phyloP scores from a whole-genome alignment of 1,140 invertebrate species.

The Bombyx mandarina region DNA sequence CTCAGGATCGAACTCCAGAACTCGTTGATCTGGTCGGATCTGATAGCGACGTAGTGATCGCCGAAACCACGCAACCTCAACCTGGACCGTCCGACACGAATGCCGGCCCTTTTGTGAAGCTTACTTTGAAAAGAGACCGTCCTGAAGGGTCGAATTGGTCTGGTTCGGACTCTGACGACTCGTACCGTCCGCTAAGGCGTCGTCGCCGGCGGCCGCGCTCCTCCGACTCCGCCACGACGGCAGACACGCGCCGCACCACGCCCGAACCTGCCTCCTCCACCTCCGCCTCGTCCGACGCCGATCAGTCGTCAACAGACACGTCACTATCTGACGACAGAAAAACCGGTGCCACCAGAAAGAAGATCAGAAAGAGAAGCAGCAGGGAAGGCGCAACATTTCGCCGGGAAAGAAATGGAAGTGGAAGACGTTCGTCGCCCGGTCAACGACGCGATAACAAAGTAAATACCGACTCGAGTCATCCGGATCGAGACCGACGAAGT shows the following conservation, averaged over 20 bases:
- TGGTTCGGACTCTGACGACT: constrained; percentile 31
- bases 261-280: constrained; percentile 15
- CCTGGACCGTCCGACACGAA: constrained; percentile 16
- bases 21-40: constrained; percentile 71
- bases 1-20: constrained; percentile 72
- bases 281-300: constrained; percentile 2
- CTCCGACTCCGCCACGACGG: constrained; percentile 4
- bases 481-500: constrained; percentile 22
- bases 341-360: constrained; percentile 2
- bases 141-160: constrained; percentile 5
- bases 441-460: constrained; percentile 26
- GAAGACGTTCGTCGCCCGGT: constrained; percentile 15
- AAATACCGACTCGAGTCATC: constrained; percentile 1
- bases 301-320: not conserved
- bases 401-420: constrained; percentile 22
- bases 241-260: constrained; percentile 7
- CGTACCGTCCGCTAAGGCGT: constrained; percentile 24
- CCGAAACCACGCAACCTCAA: constrained; percentile 32
- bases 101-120: constrained; percentile 30
- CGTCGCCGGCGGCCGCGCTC: constrained; percentile 7
- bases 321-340: not conserved
- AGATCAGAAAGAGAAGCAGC: constrained; percentile 12
- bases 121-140: constrained; percentile 36
- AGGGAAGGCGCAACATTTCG: constrained; percentile 4
- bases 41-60: constrained; percentile 73